Evolutionary conservation across 2,113 vertebrate genomes (phyloP).

Genomic region (Pterocles gutturalis): DNA sequence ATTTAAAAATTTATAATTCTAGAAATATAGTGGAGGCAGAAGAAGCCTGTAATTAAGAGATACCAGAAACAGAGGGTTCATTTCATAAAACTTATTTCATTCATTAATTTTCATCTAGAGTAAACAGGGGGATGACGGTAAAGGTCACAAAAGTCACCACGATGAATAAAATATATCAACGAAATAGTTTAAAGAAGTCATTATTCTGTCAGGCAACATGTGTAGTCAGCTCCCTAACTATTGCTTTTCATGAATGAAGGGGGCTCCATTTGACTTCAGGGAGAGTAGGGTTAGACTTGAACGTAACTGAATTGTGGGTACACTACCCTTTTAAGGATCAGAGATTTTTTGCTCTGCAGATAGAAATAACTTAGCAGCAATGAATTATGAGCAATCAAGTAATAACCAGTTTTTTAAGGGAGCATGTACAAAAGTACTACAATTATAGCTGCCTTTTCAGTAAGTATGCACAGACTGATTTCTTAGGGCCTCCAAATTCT

Average conservation of each 20-base stretch:
- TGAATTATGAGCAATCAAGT: neutral
- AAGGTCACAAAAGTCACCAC: neutral
- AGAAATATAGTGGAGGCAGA: constrained; percentile 1
- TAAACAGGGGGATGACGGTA: neutral
- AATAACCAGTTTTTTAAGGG: constrained; percentile 32
- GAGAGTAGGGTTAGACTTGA: neutral
- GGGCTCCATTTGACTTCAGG: neutral
- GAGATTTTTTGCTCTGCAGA: neutral
- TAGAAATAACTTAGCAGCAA: neutral
- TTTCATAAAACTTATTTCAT: neutral
- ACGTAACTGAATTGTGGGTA: fast-evolving
- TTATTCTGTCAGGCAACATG: neutral
- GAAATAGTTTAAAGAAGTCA: neutral
- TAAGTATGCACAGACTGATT: neutral
- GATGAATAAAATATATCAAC: neutral
- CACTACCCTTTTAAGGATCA: neutral
- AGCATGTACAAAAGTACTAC: constrained; percentile 6
- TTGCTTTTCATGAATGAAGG: neutral
- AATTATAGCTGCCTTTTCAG: neutral
- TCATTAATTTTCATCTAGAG: neutral
- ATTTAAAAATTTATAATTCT: constrained; percentile 39
- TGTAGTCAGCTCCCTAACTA: neutral
- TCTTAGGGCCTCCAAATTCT: neutral
- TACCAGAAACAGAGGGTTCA: neutral
- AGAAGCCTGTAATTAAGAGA: neutral